Conservation (phyloP, 2,113 vertebrate species). For the Ciconia stormi region DNA sequence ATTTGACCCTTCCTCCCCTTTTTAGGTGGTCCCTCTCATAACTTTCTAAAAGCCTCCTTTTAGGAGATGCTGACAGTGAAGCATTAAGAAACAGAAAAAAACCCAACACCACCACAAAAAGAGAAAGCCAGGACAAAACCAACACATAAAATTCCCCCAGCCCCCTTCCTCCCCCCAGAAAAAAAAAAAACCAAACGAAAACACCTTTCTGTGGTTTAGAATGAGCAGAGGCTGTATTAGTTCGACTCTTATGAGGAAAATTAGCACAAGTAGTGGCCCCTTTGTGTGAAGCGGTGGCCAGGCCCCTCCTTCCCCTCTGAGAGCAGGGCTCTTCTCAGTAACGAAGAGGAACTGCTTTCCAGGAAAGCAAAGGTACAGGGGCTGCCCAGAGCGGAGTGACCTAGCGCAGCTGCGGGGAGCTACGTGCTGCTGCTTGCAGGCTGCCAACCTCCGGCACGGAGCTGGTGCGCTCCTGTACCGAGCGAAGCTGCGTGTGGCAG, state of each 20-base stretch:
- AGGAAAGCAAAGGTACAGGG: constrained; percentile 37
- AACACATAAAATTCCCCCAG: background rate
- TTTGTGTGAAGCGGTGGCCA: background rate
- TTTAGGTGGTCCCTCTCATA: background rate
- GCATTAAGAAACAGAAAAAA: background rate
- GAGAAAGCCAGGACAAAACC: background rate
- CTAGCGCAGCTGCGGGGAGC: background rate
- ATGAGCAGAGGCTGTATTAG: background rate
- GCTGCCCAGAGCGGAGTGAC: background rate
- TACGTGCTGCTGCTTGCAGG: background rate
- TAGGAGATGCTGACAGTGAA: background rate
- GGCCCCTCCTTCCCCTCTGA: background rate
- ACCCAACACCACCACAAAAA: background rate
- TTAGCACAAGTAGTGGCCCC: background rate
- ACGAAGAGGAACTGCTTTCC: constrained; percentile 39
- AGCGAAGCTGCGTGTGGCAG: accelerated
- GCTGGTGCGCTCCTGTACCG: background rate
- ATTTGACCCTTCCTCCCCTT: background rate
- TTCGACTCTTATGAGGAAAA: background rate
- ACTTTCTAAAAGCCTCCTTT: background rate
- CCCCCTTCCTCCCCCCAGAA: background rate
- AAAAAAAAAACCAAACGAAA: background rate
- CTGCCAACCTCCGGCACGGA: background rate
- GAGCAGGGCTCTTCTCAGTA: constrained; percentile 51
- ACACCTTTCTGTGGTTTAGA: background rate